Evolutionary conservation across 2,797 vertebrate genomes (phyloP).

Genomic region (Clarias laeviceps): DNA sequence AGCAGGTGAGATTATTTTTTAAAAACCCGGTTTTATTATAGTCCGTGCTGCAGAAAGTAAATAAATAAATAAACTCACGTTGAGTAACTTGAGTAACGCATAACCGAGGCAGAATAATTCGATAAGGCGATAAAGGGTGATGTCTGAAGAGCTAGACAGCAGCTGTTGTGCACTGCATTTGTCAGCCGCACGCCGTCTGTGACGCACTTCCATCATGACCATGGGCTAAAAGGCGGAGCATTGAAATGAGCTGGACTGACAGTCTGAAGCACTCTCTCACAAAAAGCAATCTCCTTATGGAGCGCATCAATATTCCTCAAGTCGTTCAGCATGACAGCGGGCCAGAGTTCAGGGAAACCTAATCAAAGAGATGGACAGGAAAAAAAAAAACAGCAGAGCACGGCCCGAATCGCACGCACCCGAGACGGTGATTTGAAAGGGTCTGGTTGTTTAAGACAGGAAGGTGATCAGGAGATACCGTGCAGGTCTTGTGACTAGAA

Average conservation of each 20-base stretch:
- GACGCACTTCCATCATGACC: constrained; percentile 48
- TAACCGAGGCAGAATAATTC: constrained; percentile 37
- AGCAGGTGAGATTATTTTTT: not conserved
- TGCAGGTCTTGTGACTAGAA: not conserved
- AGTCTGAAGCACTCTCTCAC: constrained; percentile 52
- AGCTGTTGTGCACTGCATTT: constrained; percentile 19
- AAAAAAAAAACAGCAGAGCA: constrained; percentile 24
- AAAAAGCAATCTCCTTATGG: constrained; percentile 65
- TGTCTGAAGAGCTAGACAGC: constrained; percentile 32
- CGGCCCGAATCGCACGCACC: constrained; percentile 11
- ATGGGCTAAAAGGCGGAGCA: constrained; percentile 58
- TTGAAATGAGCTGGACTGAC: constrained; percentile 66
- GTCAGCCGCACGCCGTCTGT: not conserved
- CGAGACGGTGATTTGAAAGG: constrained; percentile 35
- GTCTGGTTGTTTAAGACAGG: constrained; percentile 18
- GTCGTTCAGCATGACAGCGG: constrained; percentile 57
- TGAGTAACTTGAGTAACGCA: constrained; percentile 37
- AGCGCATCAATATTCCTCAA: constrained; percentile 62
- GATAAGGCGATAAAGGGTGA: constrained; percentile 55
- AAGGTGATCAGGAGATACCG: constrained; percentile 30
- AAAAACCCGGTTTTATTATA: not conserved
- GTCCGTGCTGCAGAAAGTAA: not conserved
- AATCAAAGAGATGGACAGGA: constrained; percentile 59
- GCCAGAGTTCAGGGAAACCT: constrained; percentile 61
- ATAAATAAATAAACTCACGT: not conserved